phyloP scores from a whole-genome alignment of 2,113 vertebrate genomes.

The Petrocephalus zakoni region DNA sequence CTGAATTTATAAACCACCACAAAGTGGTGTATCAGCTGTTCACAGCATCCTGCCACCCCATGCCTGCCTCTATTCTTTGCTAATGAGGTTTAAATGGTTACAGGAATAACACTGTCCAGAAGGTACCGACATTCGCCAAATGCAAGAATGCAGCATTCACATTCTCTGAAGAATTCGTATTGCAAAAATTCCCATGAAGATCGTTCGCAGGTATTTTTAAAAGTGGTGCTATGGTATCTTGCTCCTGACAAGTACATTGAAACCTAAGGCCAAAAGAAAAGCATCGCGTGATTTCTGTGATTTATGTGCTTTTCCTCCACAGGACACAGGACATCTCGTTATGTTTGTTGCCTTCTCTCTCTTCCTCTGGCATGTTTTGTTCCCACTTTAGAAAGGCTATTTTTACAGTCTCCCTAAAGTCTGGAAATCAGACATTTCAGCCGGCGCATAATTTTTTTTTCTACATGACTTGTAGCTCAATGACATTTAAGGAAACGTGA shows the following conservation, averaged over 20 bases:
- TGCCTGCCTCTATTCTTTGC: neutral
- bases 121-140: neutral
- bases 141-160: neutral
- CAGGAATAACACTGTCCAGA: neutral
- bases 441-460: constrained; percentile 41
- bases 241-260: neutral
- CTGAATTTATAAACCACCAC: neutral
- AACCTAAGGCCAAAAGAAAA: neutral
- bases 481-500: neutral
- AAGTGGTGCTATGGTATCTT: neutral
- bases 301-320: neutral
- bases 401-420: constrained; percentile 57
- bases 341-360: neutral
- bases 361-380: constrained; percentile 52
- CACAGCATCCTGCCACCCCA: neutral
- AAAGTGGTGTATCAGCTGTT: neutral
- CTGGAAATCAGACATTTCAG: constrained; percentile 56
- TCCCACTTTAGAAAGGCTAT: constrained; percentile 55
- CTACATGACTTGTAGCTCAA: constrained; percentile 29
- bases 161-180: neutral
- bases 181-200: neutral
- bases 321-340: neutral
- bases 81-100: neutral
- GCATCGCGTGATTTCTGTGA: neutral
- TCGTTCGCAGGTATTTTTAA: neutral